Percentiles rank a stretch among this genome's conserved stretches.
phyloP scores from a whole-genome alignment of 2,888 invertebrate species.

The Netelia fuscicornis region DNA sequence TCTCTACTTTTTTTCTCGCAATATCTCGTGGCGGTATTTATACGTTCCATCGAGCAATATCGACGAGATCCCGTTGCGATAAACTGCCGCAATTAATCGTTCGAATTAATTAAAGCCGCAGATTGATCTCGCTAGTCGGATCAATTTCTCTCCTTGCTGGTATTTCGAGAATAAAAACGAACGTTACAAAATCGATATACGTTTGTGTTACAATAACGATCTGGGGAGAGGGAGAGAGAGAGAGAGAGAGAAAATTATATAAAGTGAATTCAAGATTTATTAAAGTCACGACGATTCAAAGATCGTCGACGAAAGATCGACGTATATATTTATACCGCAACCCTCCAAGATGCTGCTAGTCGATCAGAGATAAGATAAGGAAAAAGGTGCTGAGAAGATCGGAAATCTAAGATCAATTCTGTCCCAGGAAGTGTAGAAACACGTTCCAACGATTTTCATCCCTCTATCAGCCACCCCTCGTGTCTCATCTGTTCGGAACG shows the following conservation, averaged over 20 bases:
- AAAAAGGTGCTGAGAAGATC: constrained; percentile 47
- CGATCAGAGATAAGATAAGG: constrained; percentile 51
- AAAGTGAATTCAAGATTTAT: background rate
- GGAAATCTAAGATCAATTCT: constrained; percentile 41
- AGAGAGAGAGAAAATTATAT: background rate
- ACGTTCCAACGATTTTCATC: constrained; percentile 43
- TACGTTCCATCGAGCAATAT: constrained; percentile 25
- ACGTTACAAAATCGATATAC: constrained; percentile 1
- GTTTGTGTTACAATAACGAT: constrained; percentile 16
- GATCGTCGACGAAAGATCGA: background rate
- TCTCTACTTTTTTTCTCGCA: constrained; percentile 18
- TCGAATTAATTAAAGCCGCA: constrained; percentile 74
- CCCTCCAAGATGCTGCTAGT: constrained; percentile 37
- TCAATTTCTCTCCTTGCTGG: constrained; percentile 49
- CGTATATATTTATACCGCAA: background rate
- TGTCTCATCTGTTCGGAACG: background rate
- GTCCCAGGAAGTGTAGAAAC: constrained; percentile 50
- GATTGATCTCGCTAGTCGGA: constrained; percentile 67
- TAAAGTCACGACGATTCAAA: constrained; percentile 15
- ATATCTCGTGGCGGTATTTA: background rate
- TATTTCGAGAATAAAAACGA: background rate
- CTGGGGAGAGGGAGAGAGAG: background rate
- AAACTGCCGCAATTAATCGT: constrained; percentile 74
- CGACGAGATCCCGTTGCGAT: constrained; percentile 71
- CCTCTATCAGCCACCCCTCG: background rate